Conservation (phyloP, 2,888 invertebrate species). For the Himalopsyche tibetana region DNA sequence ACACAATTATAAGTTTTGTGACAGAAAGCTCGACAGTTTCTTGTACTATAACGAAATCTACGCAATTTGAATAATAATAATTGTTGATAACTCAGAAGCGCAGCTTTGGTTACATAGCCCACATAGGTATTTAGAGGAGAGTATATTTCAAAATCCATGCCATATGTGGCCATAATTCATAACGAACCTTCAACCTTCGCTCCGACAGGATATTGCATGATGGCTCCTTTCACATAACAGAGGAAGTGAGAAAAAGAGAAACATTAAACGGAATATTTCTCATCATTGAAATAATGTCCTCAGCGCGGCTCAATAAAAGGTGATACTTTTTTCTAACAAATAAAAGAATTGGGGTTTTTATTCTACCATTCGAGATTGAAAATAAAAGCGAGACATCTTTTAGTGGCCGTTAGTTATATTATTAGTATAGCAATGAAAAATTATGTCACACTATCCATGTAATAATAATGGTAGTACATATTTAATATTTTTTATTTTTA, state of each 20-base stretch:
- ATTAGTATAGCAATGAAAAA: too few relatives aligned
- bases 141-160: constrained; percentile 49
- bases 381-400: too few relatives aligned
- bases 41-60: too few relatives aligned
- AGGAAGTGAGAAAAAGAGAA: constrained; percentile 45
- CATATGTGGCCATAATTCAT: constrained; percentile 61
- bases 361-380: too few relatives aligned
- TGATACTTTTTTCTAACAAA: constrained; percentile 25
- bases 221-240: constrained; percentile 45
- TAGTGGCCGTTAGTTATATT: too few relatives aligned
- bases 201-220: constrained; percentile 60
- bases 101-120: background rate
- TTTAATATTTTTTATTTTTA: too few relatives aligned
- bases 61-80: background rate
- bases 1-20: too few relatives aligned
- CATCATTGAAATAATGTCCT: constrained; percentile 29
- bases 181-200: constrained; percentile 48
- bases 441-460: too few relatives aligned
- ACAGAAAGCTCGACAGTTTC: too few relatives aligned
- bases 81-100: background rate
- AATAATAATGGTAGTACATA: too few relatives aligned
- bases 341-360: background rate
- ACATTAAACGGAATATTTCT: constrained; percentile 28
- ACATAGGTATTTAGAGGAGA: constrained; percentile 35
- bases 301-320: constrained; percentile 22